Conservation (phyloP, 2,113 vertebrate genomes). For the Neodon shergylaensis region DNA sequence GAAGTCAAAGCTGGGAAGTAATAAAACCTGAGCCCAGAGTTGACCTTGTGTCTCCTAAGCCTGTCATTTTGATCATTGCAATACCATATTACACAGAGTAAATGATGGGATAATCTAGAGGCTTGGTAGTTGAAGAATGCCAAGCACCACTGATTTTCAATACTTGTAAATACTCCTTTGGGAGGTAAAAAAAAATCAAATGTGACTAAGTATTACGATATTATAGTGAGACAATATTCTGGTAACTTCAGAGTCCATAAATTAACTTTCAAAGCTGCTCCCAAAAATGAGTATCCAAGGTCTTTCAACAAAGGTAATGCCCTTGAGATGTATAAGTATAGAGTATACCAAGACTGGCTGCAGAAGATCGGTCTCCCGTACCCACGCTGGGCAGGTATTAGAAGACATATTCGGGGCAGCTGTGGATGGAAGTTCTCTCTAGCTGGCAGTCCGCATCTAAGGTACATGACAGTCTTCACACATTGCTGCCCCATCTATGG, state of each 20-base stretch:
- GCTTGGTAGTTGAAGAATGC: neutral
- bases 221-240: neutral
- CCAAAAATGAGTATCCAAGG: neutral
- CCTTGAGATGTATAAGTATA: neutral
- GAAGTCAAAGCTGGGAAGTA: constrained; percentile 30
- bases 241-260: constrained; percentile 21
- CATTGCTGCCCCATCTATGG: neutral
- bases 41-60: neutral
- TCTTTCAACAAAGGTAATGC: constrained; percentile 3
- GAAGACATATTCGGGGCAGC: neutral
- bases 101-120: neutral
- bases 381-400: neutral
- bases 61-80: neutral
- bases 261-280: constrained; percentile 24
- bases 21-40: neutral
- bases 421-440: neutral
- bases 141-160: constrained; percentile 16
- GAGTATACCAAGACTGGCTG: neutral
- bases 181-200: neutral
- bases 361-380: neutral
- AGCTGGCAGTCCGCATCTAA: neutral
- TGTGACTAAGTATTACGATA: neutral
- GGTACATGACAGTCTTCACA: neutral
- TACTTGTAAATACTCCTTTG: neutral
- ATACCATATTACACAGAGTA: neutral